Conservation (phyloP, 2,113 vertebrate species). For the Clarias gariepinus region DNA sequence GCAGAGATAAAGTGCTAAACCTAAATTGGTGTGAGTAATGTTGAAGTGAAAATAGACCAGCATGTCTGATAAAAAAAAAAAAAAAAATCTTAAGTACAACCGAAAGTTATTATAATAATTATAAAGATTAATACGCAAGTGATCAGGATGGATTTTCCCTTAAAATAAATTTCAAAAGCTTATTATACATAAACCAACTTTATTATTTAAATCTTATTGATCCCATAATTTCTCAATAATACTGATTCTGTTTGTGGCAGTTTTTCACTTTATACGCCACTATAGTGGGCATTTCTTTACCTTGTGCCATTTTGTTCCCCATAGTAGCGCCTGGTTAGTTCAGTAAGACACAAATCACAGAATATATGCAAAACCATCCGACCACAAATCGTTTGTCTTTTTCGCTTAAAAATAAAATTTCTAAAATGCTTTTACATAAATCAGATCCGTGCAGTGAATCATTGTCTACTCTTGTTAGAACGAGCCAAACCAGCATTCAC, state of each 20-base stretch:
- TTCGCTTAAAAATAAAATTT: not conserved
- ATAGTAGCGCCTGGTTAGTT: not conserved
- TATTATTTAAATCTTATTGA: too few relatives aligned
- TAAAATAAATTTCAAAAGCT: too few relatives aligned
- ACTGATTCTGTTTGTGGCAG: too few relatives aligned
- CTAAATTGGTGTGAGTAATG: not conserved
- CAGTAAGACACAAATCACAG: not conserved
- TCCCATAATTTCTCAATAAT: too few relatives aligned
- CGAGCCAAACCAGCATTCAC: not conserved
- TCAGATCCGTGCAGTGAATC: not conserved
- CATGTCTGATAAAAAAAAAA: not conserved
- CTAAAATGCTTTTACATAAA: not conserved
- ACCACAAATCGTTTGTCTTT: conserved; percentile 22
- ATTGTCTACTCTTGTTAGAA: not conserved
- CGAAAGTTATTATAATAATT: conserved; percentile 2
- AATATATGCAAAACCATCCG: conserved; percentile 2
- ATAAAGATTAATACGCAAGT: not conserved
- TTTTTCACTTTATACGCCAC: not conserved
- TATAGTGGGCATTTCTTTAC: not conserved
- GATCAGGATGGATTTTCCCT: not conserved
- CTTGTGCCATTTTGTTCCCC: not conserved
- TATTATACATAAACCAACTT: too few relatives aligned
- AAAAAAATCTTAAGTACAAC: not conserved
- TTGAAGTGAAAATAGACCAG: not conserved
- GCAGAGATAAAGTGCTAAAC: not conserved